Evolutionary conservation across 2,888 invertebrate genomes (phyloP).

Genomic region (Plusia festucae): DNA sequence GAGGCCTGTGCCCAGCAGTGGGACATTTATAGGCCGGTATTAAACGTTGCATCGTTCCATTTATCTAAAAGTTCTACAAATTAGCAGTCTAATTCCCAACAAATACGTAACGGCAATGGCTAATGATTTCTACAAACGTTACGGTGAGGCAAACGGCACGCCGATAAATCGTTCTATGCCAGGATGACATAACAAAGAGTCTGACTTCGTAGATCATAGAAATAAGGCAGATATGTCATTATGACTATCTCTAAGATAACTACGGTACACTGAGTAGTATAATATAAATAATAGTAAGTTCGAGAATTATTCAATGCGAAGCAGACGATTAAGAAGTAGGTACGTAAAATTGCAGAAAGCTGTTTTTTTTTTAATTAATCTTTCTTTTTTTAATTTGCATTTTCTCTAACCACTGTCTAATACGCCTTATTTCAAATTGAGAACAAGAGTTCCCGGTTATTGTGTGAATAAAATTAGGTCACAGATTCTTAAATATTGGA

Average conservation of each 20-base stretch:
- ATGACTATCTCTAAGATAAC: not conserved
- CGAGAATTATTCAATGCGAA: no score
- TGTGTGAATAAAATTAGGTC: no score
- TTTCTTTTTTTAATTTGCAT: no score
- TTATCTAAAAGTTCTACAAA: conserved; percentile 33
- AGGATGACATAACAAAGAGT: conserved; percentile 76
- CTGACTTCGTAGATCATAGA: conserved; percentile 35
- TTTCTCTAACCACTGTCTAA: no score
- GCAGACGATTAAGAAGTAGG: no score
- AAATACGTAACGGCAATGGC: conserved; percentile 41
- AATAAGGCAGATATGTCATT: conserved; percentile 28
- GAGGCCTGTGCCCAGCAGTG: no score
- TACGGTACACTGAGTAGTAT: not conserved
- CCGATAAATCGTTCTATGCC: conserved; percentile 72
- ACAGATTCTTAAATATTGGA: not conserved
- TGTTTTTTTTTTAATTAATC: no score
- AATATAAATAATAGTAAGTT: no score
- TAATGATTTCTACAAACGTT: conserved; percentile 59
- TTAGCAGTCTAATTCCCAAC: conserved; percentile 31
- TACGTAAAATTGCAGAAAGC: no score
- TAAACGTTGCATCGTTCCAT: not conserved
- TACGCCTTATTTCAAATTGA: not conserved
- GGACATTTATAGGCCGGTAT: no score
- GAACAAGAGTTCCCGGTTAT: not conserved
- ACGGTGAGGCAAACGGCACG: conserved; percentile 54